Percentiles rank a stretch among this genome's conserved stretches.
Conservation (phyloP, 2,888 invertebrate species). For the Diaperis boleti region DNA sequence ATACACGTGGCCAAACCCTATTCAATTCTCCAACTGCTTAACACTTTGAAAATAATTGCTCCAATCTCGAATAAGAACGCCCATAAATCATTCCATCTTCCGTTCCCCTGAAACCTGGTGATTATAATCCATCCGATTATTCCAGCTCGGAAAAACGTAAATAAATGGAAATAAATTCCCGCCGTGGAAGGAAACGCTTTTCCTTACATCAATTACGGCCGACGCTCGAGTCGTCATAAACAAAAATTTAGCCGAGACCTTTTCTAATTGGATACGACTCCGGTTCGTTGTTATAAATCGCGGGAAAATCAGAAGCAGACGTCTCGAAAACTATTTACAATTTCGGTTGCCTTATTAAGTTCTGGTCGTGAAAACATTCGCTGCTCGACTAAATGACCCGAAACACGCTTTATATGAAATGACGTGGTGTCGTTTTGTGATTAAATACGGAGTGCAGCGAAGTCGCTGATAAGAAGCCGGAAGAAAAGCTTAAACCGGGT, state of each 20-base stretch:
- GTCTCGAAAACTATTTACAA: constrained; percentile 29
- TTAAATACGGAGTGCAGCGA: constrained; percentile 43
- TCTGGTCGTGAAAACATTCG: constrained; percentile 10
- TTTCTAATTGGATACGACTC: constrained; percentile 28
- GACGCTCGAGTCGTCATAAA: constrained; percentile 19
- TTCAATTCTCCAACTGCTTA: too few relatives aligned
- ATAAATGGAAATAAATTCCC: constrained; percentile 21
- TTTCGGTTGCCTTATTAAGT: constrained; percentile 36
- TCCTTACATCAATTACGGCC: constrained; percentile 26
- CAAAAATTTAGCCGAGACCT: constrained; percentile 20
- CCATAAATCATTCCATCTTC: neutral
- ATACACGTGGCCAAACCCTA: too few relatives aligned
- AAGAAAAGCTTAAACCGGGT: constrained; percentile 45
- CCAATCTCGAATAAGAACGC: too few relatives aligned
- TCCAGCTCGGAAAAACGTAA: constrained; percentile 6
- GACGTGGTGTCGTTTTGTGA: constrained; percentile 46
- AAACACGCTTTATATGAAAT: constrained; percentile 44
- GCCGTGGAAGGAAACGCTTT: constrained; percentile 14
- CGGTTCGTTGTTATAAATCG: constrained; percentile 21
- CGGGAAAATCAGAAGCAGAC: constrained; percentile 26
- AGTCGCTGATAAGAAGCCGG: constrained; percentile 44
- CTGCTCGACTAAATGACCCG: constrained; percentile 12
- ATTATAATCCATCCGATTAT: neutral
- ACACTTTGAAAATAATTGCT: too few relatives aligned
- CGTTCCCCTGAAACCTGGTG: neutral